phyloP scores from a whole-genome alignment of 2,797 vertebrate species.

The Enteromius paludinosus region DNA sequence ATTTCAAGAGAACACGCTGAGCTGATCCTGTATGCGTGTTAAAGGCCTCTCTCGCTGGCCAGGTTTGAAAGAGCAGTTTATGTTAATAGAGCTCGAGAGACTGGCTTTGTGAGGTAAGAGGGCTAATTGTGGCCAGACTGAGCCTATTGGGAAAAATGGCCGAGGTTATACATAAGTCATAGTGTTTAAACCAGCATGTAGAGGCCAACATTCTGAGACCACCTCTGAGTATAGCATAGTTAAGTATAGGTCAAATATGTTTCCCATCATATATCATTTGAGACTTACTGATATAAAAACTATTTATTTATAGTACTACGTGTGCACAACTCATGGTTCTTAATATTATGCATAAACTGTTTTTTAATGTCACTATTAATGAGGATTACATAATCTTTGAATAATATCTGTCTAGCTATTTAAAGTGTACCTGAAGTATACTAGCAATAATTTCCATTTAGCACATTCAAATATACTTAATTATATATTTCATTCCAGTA shows the following conservation, averaged over 20 bases:
- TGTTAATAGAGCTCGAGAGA: slow-evolving; percentile 29
- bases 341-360: not conserved
- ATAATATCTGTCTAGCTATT: not conserved
- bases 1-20: slow-evolving; percentile 1
- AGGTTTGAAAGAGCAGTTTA: slow-evolving; percentile 14
- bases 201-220: not conserved
- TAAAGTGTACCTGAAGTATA: not conserved
- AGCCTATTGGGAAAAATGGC: slow-evolving; percentile 48
- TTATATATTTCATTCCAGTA: not conserved
- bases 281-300: not conserved
- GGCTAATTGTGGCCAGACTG: slow-evolving; percentile 59
- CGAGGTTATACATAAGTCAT: slow-evolving; percentile 47
- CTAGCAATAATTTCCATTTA: not conserved
- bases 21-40: slow-evolving; percentile 15
- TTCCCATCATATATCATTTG: not conserved
- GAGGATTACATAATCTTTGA: not conserved
- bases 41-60: slow-evolving; percentile 18
- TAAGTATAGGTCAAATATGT: not conserved
- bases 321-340: not conserved
- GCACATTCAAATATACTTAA: not conserved
- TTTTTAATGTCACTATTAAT: not conserved
- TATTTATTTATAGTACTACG: not conserved
- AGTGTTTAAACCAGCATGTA: slow-evolving; percentile 1
- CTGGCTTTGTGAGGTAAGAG: slow-evolving; percentile 36
- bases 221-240: not conserved